These are phyloP conservation scores for Echinops telfairi DNA, from an alignment of 2,113 vertebrate genomes.

Conservation along the genomic window DNA sequence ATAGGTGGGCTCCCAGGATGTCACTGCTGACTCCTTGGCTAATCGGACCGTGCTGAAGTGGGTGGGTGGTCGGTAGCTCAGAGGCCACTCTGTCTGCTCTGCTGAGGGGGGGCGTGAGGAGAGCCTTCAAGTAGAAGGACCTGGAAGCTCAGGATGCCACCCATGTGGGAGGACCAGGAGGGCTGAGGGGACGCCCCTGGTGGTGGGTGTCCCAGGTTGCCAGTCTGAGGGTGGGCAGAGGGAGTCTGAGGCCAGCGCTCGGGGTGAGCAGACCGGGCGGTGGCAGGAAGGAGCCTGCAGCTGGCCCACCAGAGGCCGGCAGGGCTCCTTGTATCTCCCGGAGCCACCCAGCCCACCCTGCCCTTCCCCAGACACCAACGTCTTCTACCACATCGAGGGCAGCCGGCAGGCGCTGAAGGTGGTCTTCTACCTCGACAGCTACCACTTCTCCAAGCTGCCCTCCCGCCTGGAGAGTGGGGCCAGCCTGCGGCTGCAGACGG, in stretches of 20 bases:
- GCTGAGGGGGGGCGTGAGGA: too few species aligned
- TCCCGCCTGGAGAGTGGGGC: slow-evolving; percentile 94
- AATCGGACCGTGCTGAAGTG: not conserved
- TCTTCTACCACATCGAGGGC: slow-evolving; percentile 97
- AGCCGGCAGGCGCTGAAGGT: slow-evolving; percentile 96
- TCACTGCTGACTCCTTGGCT: rapidly evolving
- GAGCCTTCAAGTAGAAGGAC: too few species aligned
- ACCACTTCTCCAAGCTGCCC: slow-evolving; percentile 97
- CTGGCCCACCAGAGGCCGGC: not conserved
- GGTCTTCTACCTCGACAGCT: slow-evolving; percentile 95
- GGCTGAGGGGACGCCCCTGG: not conserved
- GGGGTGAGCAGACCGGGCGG: not conserved
- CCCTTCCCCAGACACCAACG: slow-evolving; percentile 90
- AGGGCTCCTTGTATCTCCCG: rapidly evolving
- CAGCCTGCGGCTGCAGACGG: slow-evolving; percentile 94
- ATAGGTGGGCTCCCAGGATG: not conserved
- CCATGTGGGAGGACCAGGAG: not conserved
- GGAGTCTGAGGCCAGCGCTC: not conserved
- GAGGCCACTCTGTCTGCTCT: not conserved
- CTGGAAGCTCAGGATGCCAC: not conserved
- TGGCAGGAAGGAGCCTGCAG: not conserved
- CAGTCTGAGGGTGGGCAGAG: not conserved
- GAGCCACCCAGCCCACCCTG: rapidly evolving
- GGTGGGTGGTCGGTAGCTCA: not conserved
- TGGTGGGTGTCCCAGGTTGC: not conserved